Conservation (phyloP, 2,888 invertebrate species). For the Amblyjoppa proteus region DNA sequence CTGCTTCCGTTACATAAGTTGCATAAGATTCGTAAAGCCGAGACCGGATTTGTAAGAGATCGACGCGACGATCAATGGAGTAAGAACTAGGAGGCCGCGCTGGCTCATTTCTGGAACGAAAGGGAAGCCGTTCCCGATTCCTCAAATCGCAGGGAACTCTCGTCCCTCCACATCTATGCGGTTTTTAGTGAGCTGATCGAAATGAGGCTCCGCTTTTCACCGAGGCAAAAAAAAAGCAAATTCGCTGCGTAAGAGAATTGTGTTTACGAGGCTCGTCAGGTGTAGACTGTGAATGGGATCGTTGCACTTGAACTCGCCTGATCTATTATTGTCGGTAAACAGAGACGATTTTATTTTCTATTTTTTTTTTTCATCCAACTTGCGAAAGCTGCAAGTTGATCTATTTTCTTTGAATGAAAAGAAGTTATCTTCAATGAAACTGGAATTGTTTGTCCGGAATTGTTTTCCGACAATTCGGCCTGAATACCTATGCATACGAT, state of each 20-base stretch:
- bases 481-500: constrained; percentile 74
- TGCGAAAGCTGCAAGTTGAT: not conserved
- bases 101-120: constrained; percentile 48
- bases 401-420: not conserved
- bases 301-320: constrained; percentile 7
- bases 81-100: not conserved
- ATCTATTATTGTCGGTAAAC: not conserved
- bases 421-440: not conserved
- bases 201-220: constrained; percentile 5
- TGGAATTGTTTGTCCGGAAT: constrained; percentile 68
- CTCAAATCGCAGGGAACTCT: constrained; percentile 41
- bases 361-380: not conserved
- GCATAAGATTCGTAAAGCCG: not conserved
- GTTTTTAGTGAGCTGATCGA: constrained; percentile 34
- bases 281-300: not conserved
- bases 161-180: constrained; percentile 26
- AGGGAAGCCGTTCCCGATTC: constrained; percentile 55
- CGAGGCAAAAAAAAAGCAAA: not conserved
- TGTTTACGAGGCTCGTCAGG: not conserved
- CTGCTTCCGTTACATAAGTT: not conserved
- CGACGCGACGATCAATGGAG: constrained; percentile 10
- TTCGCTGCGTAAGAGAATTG: not conserved
- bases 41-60: constrained; percentile 15
- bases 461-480: constrained; percentile 49
- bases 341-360: not conserved